A percentile compares a stretch with the other conserved stretches of the same genome.
phyloP scores from a whole-genome alignment of 2,113 vertebrate species.

The Leucoraja erinaceus region DNA sequence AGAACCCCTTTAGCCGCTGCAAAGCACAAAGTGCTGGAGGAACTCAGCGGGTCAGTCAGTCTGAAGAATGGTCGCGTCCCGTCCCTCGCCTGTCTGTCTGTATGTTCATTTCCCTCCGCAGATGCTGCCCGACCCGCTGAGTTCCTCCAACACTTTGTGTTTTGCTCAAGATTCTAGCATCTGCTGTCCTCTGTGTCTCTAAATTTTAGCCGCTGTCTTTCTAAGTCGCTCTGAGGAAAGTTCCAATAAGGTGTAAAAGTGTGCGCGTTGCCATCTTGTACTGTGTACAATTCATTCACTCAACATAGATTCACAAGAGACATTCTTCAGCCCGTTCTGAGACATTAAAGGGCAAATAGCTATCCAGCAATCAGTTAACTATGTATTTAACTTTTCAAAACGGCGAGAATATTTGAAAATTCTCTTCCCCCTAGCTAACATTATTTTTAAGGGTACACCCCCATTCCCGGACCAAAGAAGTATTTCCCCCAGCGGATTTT shows the following conservation, averaged over 20 bases:
- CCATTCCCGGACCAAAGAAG: not conserved
- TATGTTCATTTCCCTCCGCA: too few relatives aligned
- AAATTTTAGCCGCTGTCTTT: not conserved
- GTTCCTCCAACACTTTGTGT: too few relatives aligned
- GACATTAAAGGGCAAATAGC: not conserved
- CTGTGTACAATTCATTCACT: not conserved
- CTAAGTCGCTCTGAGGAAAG: not conserved
- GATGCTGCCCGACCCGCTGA: too few relatives aligned
- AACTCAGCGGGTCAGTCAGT: too few relatives aligned
- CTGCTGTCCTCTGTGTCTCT: too few relatives aligned
- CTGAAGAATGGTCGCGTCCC: too few relatives aligned
- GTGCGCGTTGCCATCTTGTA: too few relatives aligned
- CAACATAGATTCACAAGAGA: not conserved
- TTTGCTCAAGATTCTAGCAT: too few relatives aligned
- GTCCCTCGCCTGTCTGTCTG: too few relatives aligned
- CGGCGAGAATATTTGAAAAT: not conserved
- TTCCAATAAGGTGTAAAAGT: too few relatives aligned
- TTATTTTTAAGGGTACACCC: not conserved
- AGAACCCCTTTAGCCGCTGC: not conserved
- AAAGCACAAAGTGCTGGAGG: too few relatives aligned
- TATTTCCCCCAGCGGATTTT: not conserved
- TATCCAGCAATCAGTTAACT: not conserved
- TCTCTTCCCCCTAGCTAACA: not conserved
- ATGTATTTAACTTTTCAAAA: not conserved
- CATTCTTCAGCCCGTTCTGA: not conserved